phyloP scores from a whole-genome alignment of 1,140 invertebrate genomes.

The Schlechtendalia chinensis region DNA sequence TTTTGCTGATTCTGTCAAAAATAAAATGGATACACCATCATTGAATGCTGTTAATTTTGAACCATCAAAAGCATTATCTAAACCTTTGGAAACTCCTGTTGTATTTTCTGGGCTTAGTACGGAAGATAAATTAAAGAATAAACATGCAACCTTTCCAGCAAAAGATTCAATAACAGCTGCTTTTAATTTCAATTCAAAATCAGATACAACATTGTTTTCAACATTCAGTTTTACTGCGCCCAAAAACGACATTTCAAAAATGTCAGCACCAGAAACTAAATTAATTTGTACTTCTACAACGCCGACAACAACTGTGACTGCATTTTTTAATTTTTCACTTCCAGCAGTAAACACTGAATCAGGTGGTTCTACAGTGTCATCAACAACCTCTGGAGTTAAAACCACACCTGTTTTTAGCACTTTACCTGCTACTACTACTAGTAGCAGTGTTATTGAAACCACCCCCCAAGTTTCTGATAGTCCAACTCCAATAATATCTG shows the following conservation, averaged over 20 bases:
- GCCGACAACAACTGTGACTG: not conserved
- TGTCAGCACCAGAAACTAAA: constrained; percentile 8
- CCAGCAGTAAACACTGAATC: constrained; percentile 2
- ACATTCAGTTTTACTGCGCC: not conserved
- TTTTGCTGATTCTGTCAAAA: constrained; percentile 28
- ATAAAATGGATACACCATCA: constrained; percentile 14
- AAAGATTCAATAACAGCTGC: constrained; percentile 18
- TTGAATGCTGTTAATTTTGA: not conserved
- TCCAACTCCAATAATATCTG: constrained; percentile 37
- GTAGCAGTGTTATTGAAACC: not conserved
- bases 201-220: constrained; percentile 35
- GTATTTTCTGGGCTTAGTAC: constrained; percentile 14
- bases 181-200: constrained; percentile 34
- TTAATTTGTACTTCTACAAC: not conserved
- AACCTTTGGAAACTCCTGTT: constrained; percentile 1
- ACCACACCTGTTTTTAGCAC: not conserved
- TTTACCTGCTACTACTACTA: not conserved
- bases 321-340: constrained; percentile 5
- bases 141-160: not conserved
- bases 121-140: constrained; percentile 17
- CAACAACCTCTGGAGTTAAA: constrained; percentile 7
- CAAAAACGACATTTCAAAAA: constrained; percentile 6
- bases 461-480: constrained; percentile 15
- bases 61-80: not conserved
- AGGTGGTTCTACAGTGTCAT: not conserved